These are phyloP conservation scores for Deroplatys truncata DNA, from an alignment of 2,888 invertebrate genomes.

Conservation along the genomic window DNA sequence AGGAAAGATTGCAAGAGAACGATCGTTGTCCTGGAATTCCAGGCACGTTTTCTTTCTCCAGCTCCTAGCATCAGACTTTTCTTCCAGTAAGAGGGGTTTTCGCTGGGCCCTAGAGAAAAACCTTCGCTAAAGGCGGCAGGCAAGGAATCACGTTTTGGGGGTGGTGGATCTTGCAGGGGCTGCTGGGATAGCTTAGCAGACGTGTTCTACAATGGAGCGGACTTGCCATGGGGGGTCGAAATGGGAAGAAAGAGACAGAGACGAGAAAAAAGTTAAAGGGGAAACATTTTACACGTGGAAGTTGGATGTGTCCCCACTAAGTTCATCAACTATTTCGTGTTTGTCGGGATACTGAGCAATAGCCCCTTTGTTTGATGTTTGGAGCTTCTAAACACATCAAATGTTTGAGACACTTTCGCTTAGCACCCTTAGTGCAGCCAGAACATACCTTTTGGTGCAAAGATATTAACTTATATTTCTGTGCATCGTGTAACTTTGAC, in stretches of 20 bases:
- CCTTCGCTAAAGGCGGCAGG: slow-evolving; percentile 11
- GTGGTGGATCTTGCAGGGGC: slow-evolving; percentile 7
- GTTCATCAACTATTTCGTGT: not conserved
- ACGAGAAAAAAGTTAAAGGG: slow-evolving; percentile 14
- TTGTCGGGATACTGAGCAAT: too few species aligned
- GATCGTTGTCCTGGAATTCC: slow-evolving; percentile 20
- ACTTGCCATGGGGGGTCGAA: not conserved
- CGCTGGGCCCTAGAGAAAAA: slow-evolving; percentile 11
- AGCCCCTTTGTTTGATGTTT: too few species aligned
- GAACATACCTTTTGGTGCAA: too few species aligned
- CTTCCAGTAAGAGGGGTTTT: slow-evolving; percentile 19
- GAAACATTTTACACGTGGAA: slow-evolving; percentile 15
- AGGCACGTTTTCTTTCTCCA: slow-evolving; percentile 24
- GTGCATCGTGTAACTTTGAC: too few species aligned
- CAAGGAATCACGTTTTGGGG: not conserved
- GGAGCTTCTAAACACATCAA: too few species aligned
- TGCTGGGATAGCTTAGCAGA: slow-evolving; percentile 8
- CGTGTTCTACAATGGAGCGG: slow-evolving; percentile 11
- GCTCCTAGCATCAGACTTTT: slow-evolving; percentile 19
- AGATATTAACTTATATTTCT: too few species aligned
- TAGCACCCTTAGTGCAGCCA: too few species aligned
- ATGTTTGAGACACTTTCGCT: too few species aligned
- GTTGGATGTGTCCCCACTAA: not conserved
- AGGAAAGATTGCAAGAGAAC: not conserved
- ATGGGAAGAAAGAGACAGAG: not conserved